These are phyloP conservation scores for Chamaea fasciata DNA, from an alignment of 2,113 vertebrate species.

Conservation along the genomic window DNA sequence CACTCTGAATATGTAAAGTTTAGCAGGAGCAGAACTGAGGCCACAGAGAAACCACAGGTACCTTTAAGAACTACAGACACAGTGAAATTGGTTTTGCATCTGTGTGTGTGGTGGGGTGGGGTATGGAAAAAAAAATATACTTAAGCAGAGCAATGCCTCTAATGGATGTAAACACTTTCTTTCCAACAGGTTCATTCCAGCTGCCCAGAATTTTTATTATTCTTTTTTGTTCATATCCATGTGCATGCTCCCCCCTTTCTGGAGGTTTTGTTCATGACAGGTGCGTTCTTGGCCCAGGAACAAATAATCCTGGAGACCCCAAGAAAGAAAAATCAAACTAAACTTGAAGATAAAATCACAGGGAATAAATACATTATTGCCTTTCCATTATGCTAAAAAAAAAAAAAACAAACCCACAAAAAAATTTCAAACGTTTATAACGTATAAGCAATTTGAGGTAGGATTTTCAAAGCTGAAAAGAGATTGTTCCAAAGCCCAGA, in stretches of 20 bases:
- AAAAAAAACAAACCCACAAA: not conserved
- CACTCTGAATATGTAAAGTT: not conserved
- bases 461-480: conserved; percentile 47
- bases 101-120: not conserved
- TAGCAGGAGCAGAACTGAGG: not conserved
- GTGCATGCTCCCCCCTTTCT: not conserved
- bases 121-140: not conserved
- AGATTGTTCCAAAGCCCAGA: conserved; percentile 45
- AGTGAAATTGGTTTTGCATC: not conserved
- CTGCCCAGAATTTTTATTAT: not conserved
- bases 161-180: not conserved
- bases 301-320: not conserved
- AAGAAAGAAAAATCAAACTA: not conserved
- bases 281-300: conserved; percentile 13
- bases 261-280: not conserved
- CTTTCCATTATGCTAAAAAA: not conserved
- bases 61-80: not conserved
- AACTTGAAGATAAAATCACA: not conserved
- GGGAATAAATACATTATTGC: not conserved
- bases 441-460: conserved; percentile 6
- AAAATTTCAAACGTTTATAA: not conserved
- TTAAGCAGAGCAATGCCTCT: not conserved
- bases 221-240: not conserved
- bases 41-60: not conserved
- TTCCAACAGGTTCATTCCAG: not conserved